These are phyloP conservation scores for Nomada fucata DNA, from an alignment of 2,888 invertebrate species.

Conservation along the genomic window DNA sequence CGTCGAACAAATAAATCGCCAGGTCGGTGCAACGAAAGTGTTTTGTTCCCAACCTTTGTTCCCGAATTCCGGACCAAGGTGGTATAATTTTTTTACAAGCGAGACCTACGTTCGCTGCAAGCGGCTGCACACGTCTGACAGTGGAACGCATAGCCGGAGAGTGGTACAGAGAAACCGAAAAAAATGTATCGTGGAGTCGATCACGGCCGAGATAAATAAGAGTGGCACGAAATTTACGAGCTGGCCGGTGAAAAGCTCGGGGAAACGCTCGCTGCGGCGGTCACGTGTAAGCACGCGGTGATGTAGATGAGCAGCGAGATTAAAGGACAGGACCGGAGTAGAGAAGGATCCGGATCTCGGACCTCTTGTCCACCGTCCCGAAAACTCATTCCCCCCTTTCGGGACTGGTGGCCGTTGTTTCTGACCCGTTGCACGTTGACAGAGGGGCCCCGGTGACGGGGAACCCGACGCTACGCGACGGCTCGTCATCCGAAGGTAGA, in stretches of 20 bases:
- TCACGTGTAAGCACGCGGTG: constrained; percentile 67
- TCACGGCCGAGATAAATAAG: constrained; percentile 76
- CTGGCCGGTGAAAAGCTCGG: constrained; percentile 71
- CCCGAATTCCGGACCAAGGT: constrained; percentile 59
- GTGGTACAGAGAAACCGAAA: constrained; percentile 33
- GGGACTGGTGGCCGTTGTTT: constrained; percentile 35
- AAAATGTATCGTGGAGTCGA: constrained; percentile 70
- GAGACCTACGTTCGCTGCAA: constrained; percentile 40
- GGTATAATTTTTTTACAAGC: constrained; percentile 51
- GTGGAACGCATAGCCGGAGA: constrained; percentile 13
- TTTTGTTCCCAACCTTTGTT: constrained; percentile 42
- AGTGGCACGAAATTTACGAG: constrained; percentile 76
- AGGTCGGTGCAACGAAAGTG: background rate
- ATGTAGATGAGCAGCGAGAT: constrained; percentile 71
- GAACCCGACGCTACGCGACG: constrained; percentile 58
- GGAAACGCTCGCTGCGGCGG: constrained; percentile 64
- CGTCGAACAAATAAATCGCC: constrained; percentile 11
- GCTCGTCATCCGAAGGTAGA: constrained; percentile 58
- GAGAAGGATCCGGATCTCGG: constrained; percentile 61
- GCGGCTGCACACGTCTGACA: constrained; percentile 27
- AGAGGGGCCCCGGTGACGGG: constrained; percentile 53
- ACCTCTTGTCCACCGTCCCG: constrained; percentile 49
- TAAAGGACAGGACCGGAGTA: constrained; percentile 56
- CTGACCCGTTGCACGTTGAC: constrained; percentile 71
- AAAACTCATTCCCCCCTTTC: constrained; percentile 48